Evolutionary conservation across 1,140 invertebrate genomes (phyloP).

Genomic region (Brachionus paranguensis): DNA sequence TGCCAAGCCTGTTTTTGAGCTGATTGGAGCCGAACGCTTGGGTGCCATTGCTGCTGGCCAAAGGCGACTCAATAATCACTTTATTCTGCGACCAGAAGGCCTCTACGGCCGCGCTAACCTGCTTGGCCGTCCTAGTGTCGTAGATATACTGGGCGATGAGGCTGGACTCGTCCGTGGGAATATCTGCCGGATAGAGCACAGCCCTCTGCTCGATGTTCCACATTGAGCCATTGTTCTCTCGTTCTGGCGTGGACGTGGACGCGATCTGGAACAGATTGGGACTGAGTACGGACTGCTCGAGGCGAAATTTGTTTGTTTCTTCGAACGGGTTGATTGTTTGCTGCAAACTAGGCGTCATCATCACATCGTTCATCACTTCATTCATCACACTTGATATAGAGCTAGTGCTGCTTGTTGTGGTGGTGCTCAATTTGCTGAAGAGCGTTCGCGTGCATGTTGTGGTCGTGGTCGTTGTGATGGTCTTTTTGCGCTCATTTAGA

Average conservation of each 20-base stretch:
- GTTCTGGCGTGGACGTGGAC: conserved; percentile 21
- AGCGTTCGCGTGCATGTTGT: background rate
- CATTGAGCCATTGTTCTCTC: background rate
- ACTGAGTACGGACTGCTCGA: conserved; percentile 34
- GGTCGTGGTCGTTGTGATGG: background rate
- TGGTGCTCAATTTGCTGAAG: background rate
- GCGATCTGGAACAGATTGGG: conserved; percentile 34
- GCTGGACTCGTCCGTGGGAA: conserved; percentile 22
- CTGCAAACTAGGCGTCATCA: background rate
- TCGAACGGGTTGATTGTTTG: conserved; percentile 33
- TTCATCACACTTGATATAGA: conserved; percentile 23
- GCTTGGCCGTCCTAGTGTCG: background rate
- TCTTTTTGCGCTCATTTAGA: background rate
- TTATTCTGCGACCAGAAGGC: conserved; percentile 38
- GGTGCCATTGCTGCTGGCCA: background rate
- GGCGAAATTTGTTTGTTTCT: conserved; percentile 31
- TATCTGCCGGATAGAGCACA: conserved; percentile 35
- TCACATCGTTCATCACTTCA: conserved; percentile 13
- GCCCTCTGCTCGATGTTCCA: conserved; percentile 38
- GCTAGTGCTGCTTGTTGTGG: background rate
- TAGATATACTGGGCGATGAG: conserved; percentile 16
- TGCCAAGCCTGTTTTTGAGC: background rate
- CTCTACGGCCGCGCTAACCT: conserved; percentile 24
- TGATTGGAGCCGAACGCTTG: background rate
- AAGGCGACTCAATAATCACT: conserved; percentile 35